These are phyloP conservation scores for Atrina japonica DNA, from an alignment of 2,888 invertebrate genomes.

Conservation along the genomic window DNA sequence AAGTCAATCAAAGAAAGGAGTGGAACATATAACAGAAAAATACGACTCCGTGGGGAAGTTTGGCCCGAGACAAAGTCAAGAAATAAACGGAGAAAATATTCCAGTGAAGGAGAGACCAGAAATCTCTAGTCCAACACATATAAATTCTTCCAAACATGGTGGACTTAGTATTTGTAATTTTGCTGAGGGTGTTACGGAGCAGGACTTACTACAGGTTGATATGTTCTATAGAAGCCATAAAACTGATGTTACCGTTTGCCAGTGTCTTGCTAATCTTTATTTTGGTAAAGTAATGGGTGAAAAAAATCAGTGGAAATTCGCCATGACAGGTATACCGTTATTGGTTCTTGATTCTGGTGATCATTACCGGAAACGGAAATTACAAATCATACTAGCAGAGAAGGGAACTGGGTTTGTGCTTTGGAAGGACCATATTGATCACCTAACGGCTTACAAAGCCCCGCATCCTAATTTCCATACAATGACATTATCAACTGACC, in stretches of 20 bases:
- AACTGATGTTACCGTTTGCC: constrained; percentile 89
- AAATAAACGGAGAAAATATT: constrained; percentile 35
- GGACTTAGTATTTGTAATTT: constrained; percentile 51
- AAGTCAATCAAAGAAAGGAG: constrained; percentile 57
- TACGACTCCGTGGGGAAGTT: constrained; percentile 75
- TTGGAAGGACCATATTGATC: constrained; percentile 91
- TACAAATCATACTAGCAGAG: constrained; percentile 88
- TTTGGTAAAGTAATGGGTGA: constrained; percentile 70
- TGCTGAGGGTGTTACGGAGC: constrained; percentile 70
- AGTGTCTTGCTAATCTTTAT: constrained; percentile 85
- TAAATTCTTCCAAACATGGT: constrained; percentile 35
- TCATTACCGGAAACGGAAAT: constrained; percentile 82
- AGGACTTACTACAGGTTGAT: constrained; percentile 77
- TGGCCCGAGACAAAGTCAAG: constrained; percentile 31
- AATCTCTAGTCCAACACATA: constrained; percentile 34
- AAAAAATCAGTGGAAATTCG: constrained; percentile 85
- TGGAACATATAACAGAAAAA: constrained; percentile 71
- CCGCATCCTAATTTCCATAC: constrained; percentile 88
- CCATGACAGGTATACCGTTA: constrained; percentile 90
- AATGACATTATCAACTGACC: constrained; percentile 89
- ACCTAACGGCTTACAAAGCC: constrained; percentile 87
- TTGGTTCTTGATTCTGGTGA: constrained; percentile 89
- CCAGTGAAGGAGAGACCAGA: constrained; percentile 37
- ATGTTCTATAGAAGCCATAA: constrained; percentile 85
- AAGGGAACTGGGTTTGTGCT: constrained; percentile 90